A percentile compares a stretch with the other conserved stretches of the same genome.
Conservation (phyloP, 2,888 invertebrate genomes). For the Vanessa cardui region DNA sequence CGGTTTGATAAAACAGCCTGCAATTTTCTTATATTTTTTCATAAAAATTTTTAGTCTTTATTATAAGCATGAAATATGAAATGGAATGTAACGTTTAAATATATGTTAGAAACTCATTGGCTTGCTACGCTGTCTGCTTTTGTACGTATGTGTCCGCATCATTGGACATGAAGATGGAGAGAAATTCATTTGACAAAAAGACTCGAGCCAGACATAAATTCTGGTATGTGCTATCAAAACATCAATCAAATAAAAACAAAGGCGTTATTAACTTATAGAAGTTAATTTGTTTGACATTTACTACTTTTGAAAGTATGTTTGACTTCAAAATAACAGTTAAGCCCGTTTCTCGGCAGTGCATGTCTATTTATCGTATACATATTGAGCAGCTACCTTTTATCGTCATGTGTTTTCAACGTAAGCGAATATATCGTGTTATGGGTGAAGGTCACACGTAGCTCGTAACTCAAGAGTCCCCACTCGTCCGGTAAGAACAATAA, state of each 20-base stretch:
- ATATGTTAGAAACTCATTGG: conserved; percentile 31
- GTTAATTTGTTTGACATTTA: background rate
- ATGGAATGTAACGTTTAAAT: conserved; percentile 44
- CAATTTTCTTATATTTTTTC: conserved; percentile 66
- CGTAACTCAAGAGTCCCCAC: conserved; percentile 70
- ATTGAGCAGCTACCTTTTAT: conserved; percentile 1
- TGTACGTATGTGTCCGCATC: conserved; percentile 14
- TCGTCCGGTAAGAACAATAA: conserved; percentile 77
- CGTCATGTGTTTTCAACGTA: conserved; percentile 14
- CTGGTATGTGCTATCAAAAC: conserved; percentile 2
- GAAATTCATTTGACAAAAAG: conserved; percentile 25
- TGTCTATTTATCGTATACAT: background rate
- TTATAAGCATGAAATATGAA: conserved; percentile 59
- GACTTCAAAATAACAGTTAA: too few relatives aligned
- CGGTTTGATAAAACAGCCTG: conserved; percentile 78
- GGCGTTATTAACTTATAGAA: background rate
- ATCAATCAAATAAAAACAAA: background rate
- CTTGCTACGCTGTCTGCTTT: conserved; percentile 24
- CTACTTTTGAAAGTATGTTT: too few relatives aligned
- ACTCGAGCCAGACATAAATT: conserved; percentile 9
- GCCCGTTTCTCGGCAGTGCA: background rate
- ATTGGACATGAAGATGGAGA: conserved; percentile 25
- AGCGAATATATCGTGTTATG: conserved; percentile 43
- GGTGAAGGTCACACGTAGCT: conserved; percentile 65
- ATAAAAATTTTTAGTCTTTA: conserved; percentile 63